A percentile compares a stretch with the other conserved stretches of the same genome.
Evolutionary conservation across 2,888 invertebrate species (phyloP).

Genomic region (Leucoptera coffeella): DNA sequence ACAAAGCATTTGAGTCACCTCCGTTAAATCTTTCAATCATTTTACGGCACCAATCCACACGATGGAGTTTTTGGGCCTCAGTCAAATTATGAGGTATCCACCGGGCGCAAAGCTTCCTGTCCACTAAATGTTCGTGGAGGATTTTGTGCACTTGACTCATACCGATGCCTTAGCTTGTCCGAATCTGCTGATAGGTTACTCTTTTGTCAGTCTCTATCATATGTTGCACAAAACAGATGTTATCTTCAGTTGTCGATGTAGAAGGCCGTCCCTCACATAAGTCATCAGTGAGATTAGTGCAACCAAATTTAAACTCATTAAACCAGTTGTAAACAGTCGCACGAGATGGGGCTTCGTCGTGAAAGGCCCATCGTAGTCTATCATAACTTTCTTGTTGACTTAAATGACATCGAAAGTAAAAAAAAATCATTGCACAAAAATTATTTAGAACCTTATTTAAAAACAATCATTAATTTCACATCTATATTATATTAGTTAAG

Average conservation of each 20-base stretch:
- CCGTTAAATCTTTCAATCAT: conserved; percentile 15
- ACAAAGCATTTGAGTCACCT: conserved; percentile 2
- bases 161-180: conserved; percentile 3
- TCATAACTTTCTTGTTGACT: conserved; percentile 2
- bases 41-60: conserved; percentile 11
- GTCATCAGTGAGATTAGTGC: conserved; percentile 2
- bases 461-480: too few species aligned
- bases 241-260: conserved; percentile 3
- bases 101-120: too few species aligned
- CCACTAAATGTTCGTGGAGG: conserved; percentile 5
- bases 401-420: not conserved
- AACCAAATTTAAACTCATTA: conserved; percentile 1
- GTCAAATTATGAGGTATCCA: too few species aligned
- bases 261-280: conserved; percentile 2
- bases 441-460: too few species aligned
- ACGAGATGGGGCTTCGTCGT: too few species aligned
- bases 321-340: too few species aligned
- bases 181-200: conserved; percentile 2
- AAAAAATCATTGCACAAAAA: too few species aligned
- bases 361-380: too few species aligned
- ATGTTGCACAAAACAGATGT: conserved; percentile 1
- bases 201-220: conserved; percentile 1
- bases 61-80: too few species aligned
- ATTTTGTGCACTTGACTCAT: conserved; percentile 5
- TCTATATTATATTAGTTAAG: too few species aligned